These are phyloP conservation scores for Dysidea cf. avara DNA, from an alignment of 37 sponge, comb jelly and placozoan genomes.

Conservation along the genomic window DNA sequence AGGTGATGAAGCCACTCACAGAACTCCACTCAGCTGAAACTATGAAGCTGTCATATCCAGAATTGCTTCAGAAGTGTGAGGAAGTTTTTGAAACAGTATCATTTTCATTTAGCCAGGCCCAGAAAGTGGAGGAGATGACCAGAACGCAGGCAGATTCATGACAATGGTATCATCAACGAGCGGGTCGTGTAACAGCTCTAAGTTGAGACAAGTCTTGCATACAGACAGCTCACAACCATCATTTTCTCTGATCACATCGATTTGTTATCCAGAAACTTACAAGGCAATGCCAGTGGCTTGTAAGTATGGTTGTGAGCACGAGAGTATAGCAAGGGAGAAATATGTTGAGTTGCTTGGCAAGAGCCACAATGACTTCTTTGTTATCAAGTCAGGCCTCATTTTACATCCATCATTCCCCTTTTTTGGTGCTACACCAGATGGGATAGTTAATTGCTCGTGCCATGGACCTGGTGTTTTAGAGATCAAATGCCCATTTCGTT, in stretches of 20 bases:
- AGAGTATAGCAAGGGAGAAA: conserved; percentile 20
- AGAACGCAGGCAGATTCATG: conserved; percentile 33
- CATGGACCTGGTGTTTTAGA: conserved; percentile 44
- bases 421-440: conserved; percentile 43
- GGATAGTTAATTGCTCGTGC: conserved; percentile 36
- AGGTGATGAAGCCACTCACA: too few relatives aligned
- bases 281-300: conserved; percentile 19
- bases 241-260: conserved; percentile 29
- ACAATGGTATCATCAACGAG: conserved; percentile 48
- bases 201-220: conserved; percentile 36
- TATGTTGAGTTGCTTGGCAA: conserved; percentile 7
- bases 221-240: conserved; percentile 42
- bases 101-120: conserved; percentile 29
- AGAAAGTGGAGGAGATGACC: conserved; percentile 38
- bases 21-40: too few relatives aligned
- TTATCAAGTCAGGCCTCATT: conserved; percentile 38
- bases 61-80: conserved; percentile 42
- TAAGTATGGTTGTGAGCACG: conserved; percentile 41
- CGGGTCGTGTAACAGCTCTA: conserved; percentile 67
- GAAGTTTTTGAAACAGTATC: conserved; percentile 16
- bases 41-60: conserved; percentile 12
- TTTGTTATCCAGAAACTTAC: conserved; percentile 41
- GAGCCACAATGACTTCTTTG: conserved; percentile 21
- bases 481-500: conserved; percentile 46
- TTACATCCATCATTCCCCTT: conserved; percentile 19